A percentile compares a stretch with the other conserved stretches of the same genome.
Conservation (phyloP, 2,113 vertebrate species). For the Craseonycteris thonglongyai region DNA sequence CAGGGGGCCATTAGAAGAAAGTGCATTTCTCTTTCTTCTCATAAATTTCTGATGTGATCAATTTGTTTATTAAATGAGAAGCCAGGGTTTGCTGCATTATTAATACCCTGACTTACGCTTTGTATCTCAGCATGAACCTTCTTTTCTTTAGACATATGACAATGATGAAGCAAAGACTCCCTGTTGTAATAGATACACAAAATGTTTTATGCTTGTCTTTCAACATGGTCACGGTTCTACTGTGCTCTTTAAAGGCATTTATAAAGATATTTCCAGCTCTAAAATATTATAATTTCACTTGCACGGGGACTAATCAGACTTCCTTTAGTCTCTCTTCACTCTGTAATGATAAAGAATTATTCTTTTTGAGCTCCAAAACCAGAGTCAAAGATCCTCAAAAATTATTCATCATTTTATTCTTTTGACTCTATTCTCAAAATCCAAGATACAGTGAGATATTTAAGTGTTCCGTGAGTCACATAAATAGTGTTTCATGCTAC, state of each 20-base stretch:
- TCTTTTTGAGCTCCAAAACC: conserved; percentile 47
- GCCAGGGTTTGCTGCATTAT: conserved; percentile 48
- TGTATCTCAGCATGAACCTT: background rate
- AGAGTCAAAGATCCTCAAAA: conserved; percentile 40
- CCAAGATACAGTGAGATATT: background rate
- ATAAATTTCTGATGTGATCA: conserved; percentile 47
- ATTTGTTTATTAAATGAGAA: conserved; percentile 50
- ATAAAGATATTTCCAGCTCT: background rate
- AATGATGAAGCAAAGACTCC: background rate
- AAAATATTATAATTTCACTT: conserved; percentile 51
- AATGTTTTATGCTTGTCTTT: conserved; percentile 36
- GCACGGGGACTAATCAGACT: conserved; percentile 63
- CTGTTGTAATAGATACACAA: conserved; percentile 5
- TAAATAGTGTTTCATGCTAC: background rate
- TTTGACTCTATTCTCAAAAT: conserved; percentile 57
- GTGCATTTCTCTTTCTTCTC: conserved; percentile 55
- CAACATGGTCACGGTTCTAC: conserved; percentile 5
- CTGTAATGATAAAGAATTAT: conserved; percentile 63
- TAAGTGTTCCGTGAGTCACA: conserved; percentile 19
- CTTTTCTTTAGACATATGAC: conserved; percentile 52
- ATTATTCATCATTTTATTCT: conserved; percentile 47
- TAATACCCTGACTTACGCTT: conserved; percentile 50
- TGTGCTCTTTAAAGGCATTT: conserved; percentile 39
- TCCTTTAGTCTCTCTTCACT: conserved; percentile 64
- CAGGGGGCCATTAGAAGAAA: conserved; percentile 22